A percentile compares a stretch with the other conserved stretches of the same genome.
Conservation (phyloP, 2,797 vertebrate genomes). For the Fratercula arctica region DNA sequence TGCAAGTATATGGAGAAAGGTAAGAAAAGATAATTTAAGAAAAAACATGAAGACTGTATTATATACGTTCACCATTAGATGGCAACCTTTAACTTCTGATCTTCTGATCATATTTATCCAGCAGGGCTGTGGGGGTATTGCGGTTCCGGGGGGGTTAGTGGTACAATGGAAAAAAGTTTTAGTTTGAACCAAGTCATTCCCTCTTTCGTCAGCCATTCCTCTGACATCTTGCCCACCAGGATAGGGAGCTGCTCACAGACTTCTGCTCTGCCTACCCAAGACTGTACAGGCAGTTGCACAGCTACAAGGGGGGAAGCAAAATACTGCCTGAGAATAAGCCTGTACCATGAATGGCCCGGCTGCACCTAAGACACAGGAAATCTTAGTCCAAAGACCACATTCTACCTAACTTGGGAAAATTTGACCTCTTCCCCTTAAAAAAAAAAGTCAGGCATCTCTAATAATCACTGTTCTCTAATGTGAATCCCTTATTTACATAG, state of each 20-base stretch:
- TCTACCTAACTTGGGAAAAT: neutral
- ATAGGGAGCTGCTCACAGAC: neutral
- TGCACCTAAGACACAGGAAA: neutral
- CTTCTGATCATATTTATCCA: neutral
- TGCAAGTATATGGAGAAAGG: neutral
- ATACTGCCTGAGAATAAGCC: rapidly evolving
- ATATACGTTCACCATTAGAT: constrained; percentile 22
- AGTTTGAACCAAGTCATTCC: neutral
- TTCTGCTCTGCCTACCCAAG: neutral
- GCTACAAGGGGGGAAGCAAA: neutral
- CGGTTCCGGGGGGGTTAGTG: neutral
- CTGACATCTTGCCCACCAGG: neutral
- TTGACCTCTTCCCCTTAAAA: neutral
- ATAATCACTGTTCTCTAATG: neutral
- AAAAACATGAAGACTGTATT: neutral
- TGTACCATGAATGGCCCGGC: rapidly evolving
- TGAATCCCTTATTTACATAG: neutral
- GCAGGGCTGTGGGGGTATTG: rapidly evolving
- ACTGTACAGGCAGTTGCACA: neutral
- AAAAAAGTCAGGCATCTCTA: neutral
- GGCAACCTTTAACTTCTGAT: constrained; percentile 58
- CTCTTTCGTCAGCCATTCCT: neutral
- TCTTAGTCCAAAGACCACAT: neutral
- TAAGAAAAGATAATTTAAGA: neutral
- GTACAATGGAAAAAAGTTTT: neutral